Evolutionary conservation across 2,797 vertebrate genomes (phyloP).

Genomic region (Chloroceryle inda): DNA sequence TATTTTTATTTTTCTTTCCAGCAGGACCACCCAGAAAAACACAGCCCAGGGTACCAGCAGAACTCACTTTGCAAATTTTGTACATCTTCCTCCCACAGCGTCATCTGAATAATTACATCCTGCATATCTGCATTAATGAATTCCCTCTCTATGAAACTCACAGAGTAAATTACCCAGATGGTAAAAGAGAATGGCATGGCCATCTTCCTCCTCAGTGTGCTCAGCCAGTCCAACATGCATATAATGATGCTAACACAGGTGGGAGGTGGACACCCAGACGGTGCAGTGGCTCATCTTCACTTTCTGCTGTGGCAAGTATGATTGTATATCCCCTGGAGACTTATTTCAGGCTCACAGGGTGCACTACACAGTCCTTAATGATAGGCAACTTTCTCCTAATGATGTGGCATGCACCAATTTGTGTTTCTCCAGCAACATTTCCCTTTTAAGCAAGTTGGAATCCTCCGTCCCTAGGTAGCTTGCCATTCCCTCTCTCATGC

Average conservation of each 20-base stretch:
- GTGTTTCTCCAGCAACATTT: constrained; percentile 44
- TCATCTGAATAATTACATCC: constrained; percentile 61
- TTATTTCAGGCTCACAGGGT: constrained; percentile 46
- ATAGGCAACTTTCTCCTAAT: constrained; percentile 66
- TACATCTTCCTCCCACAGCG: constrained; percentile 33
- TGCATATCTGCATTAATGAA: constrained; percentile 58
- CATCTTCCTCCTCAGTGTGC: constrained; percentile 53
- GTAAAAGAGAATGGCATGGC: constrained; percentile 38
- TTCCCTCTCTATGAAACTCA: constrained; percentile 50
- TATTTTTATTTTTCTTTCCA: not conserved
- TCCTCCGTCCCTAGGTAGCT: constrained; percentile 26
- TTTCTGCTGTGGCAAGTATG: constrained; percentile 27
- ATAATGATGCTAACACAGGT: constrained; percentile 58
- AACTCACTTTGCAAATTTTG: not conserved
- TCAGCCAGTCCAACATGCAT: constrained; percentile 16
- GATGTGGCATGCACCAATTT: constrained; percentile 59
- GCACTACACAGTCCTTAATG: not conserved
- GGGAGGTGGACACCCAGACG: constrained; percentile 58
- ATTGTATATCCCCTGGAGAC: constrained; percentile 32
- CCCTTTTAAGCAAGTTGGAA: constrained; percentile 9
- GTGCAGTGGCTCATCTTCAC: not conserved
- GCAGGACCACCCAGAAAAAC: constrained; percentile 19
- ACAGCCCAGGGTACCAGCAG: not conserved
- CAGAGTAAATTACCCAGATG: constrained; percentile 56
- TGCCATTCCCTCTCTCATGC: not conserved